These are phyloP conservation scores for Collichthys lucidus DNA, from an alignment of 2,113 vertebrate species.

Conservation along the genomic window DNA sequence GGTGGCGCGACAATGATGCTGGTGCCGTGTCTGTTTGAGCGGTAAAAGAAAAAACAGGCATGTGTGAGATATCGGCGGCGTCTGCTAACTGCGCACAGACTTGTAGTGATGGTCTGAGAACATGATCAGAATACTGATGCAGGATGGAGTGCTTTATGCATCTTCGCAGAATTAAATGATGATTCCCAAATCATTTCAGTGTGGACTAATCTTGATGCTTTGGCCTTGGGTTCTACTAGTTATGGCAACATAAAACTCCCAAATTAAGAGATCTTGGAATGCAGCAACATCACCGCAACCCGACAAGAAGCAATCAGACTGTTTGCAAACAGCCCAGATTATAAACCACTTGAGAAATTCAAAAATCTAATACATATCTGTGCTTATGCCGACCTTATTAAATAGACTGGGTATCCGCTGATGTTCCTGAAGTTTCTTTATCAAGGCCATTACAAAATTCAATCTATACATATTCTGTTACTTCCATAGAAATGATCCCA, in stretches of 20 bases:
- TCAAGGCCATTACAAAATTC: neutral
- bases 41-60: conserved; percentile 22
- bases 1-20: conserved; percentile 36
- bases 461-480: neutral
- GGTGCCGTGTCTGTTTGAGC: conserved; percentile 21
- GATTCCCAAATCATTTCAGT: neutral
- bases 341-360: neutral
- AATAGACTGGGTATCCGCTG: neutral
- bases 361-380: neutral
- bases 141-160: neutral
- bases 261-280: neutral
- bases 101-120: conserved; percentile 1
- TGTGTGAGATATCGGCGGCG: conserved; percentile 25
- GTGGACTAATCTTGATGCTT: neutral
- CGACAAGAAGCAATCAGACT: neutral
- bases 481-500: neutral
- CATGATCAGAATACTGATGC: conserved; percentile 44
- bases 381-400: neutral
- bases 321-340: neutral
- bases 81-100: conserved; percentile 51
- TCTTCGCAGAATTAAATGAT: neutral
- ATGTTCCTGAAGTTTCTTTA: neutral
- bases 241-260: neutral
- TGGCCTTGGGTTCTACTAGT: neutral
- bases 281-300: neutral